Conservation (phyloP, 2,113 vertebrate species). For the Plecturocebus donacophilus region DNA sequence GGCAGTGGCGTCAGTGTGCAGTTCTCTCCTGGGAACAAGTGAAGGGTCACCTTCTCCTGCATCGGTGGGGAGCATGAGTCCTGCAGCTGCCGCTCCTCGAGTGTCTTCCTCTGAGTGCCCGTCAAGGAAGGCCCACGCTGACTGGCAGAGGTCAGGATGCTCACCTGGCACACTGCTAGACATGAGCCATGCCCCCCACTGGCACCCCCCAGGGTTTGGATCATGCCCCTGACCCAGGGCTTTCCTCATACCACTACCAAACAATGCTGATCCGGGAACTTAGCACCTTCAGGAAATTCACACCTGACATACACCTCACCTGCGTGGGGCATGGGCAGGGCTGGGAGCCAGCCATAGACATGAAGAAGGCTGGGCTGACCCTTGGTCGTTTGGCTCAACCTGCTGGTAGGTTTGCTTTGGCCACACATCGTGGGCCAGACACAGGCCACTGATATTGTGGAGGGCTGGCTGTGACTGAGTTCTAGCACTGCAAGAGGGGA, state of each 20-base stretch:
- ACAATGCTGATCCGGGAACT: background rate
- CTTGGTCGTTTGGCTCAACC: background rate
- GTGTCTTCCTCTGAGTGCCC: conserved; percentile 90
- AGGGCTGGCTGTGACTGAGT: background rate
- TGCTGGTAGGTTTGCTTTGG: background rate
- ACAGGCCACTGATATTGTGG: too few species aligned
- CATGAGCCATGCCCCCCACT: background rate
- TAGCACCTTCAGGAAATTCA: background rate
- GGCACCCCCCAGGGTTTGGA: background rate
- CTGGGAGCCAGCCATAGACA: background rate
- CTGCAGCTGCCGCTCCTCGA: conserved; percentile 88
- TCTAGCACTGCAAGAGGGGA: too few species aligned
- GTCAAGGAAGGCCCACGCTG: conserved; percentile 84
- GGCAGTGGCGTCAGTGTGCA: conserved; percentile 92
- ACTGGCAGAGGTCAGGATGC: too few species aligned
- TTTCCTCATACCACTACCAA: background rate
- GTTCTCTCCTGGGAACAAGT: conserved; percentile 94
- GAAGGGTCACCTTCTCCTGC: conserved; percentile 89
- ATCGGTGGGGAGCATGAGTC: conserved; percentile 72
- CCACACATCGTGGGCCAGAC: background rate
- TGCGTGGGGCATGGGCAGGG: background rate
- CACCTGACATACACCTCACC: too few species aligned
- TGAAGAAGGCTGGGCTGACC: background rate
- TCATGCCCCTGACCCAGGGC: background rate
- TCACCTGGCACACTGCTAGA: background rate